phyloP scores from a whole-genome alignment of 1,140 invertebrate species.

The Phymorhynchus buccinoides region DNA sequence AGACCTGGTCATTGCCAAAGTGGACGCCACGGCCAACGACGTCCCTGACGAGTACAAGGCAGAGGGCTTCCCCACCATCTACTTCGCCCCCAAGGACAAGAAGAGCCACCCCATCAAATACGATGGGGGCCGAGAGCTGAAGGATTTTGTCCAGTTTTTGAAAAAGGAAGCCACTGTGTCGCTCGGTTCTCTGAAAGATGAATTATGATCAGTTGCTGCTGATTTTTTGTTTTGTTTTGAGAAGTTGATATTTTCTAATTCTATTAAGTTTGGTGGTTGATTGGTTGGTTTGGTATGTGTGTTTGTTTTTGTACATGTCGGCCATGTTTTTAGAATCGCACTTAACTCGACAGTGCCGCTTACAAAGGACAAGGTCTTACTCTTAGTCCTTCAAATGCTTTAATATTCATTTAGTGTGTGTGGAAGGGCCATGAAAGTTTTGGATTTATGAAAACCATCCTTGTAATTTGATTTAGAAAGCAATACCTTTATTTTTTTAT shows the following conservation, averaged over 20 bases:
- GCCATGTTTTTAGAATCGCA: no score
- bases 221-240: neutral
- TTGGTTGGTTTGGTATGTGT: neutral
- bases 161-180: constrained; percentile 88
- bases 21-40: constrained; percentile 99
- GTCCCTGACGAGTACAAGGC: constrained; percentile 91
- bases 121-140: constrained; percentile 89
- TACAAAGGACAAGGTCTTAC: no score
- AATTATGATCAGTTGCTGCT: constrained; percentile 58
- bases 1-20: constrained; percentile 91
- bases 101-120: constrained; percentile 90
- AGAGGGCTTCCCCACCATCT: constrained; percentile 95
- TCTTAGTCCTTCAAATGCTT: no score
- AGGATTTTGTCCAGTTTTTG: constrained; percentile 97
- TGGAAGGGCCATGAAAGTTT: no score
- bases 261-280: no score
- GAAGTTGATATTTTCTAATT: no score
- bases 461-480: no score
- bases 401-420: no score
- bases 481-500: no score
- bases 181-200: constrained; percentile 67
- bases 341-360: no score
- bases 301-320: neutral
- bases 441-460: no score
- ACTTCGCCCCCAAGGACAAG: constrained; percentile 90